Evolutionary conservation across 1,140 invertebrate genomes (phyloP).

Genomic region (Rhyacophila brunnea): DNA sequence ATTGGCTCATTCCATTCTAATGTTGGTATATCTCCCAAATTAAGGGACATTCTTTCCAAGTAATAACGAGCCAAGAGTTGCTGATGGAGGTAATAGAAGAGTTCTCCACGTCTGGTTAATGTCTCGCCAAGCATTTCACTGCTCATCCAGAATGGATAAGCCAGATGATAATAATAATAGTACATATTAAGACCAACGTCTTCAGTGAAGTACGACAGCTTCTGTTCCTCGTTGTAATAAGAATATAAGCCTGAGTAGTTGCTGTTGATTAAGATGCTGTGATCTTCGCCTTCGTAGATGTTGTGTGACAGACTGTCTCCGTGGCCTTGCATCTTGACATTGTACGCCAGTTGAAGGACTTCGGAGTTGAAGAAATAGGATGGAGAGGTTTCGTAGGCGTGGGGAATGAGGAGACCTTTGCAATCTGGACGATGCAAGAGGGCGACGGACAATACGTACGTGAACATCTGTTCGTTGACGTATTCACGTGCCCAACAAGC

Average conservation of each 20-base stretch:
- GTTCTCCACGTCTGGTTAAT: constrained; percentile 61
- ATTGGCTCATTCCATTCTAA: constrained; percentile 54
- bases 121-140: constrained; percentile 54
- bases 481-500: constrained; percentile 57
- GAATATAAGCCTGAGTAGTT: constrained; percentile 60
- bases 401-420: constrained; percentile 57
- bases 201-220: constrained; percentile 70
- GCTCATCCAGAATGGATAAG: constrained; percentile 65
- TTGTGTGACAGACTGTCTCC: constrained; percentile 48
- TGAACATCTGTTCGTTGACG: constrained; percentile 62
- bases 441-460: constrained; percentile 58
- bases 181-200: constrained; percentile 68
- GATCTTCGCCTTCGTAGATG: constrained; percentile 41
- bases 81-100: constrained; percentile 59
- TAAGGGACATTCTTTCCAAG: constrained; percentile 63
- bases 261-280: constrained; percentile 45
- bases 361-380: constrained; percentile 57
- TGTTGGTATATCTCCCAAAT: constrained; percentile 58
- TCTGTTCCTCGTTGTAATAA: constrained; percentile 58
- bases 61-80: constrained; percentile 64
- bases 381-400: constrained; percentile 63
- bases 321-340: constrained; percentile 58
- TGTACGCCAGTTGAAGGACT: constrained; percentile 35
- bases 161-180: constrained; percentile 67
- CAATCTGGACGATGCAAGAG: constrained; percentile 59